Evolutionary conservation across 2,797 vertebrate species (phyloP), one percentile per base, ranked within the genome.

Genomic region (Pangasius krempfi): DNA sequence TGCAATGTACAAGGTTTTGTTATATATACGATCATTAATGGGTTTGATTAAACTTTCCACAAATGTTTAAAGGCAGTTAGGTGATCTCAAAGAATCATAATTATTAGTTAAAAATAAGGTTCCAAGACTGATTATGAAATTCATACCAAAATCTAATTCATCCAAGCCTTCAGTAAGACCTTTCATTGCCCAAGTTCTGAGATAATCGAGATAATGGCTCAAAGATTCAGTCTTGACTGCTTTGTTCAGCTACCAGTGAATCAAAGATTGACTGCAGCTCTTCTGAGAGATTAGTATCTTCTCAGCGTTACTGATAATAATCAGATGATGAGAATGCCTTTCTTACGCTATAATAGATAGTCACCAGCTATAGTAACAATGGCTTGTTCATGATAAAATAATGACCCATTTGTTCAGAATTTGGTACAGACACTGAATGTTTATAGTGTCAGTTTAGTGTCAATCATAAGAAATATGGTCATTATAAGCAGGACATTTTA

Each of bases 221-320:
- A 52, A 80, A 80, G 76, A 72, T 86, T 80, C 73, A 72, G 47
- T 54, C 44, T 37, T 73, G 20, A 60, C 13, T 18, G 20, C 52
- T 85, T 80, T 79, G 50, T 86, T 86, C 66, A 50, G 22, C 56
- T 62, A 40, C 4, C 22, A 62, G 14, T 47, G 78, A 85, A 68
- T 60, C 3, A 62, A 52, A 60, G 58, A 70, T 56, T 68, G 58
- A 58, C 82, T n/a, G 76, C n/a, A 27, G 72, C 70, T 66, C 58
- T 40, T 88, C 81, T 68, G 73, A 88, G 64, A 80, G 88, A 89
- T 86, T 54, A 5, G 54, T 75, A 73, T 85, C 68, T 58, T 58
- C 20, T n/a, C 22, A 83, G 47, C 60, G 4, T 30, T 33, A 64
- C 79, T 64, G 85, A 87, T 85, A 85, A 54, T 54, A 33, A 68